Conservation (phyloP, 64 coral and sea anemone species). For the Cladopsammia gracilis region DNA sequence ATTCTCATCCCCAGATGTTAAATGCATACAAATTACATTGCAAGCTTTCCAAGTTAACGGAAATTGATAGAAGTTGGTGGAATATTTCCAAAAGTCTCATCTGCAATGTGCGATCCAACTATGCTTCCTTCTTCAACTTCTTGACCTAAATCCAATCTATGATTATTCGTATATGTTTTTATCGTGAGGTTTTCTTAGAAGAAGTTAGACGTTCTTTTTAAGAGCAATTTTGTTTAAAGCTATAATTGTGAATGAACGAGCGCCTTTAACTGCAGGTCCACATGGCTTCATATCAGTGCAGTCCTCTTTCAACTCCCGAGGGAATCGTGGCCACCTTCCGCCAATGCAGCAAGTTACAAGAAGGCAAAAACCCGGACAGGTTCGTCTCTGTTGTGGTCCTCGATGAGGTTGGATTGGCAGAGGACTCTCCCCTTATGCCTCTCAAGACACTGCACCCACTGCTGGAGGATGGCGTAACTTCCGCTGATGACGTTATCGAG, state of each 20-base stretch:
- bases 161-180: neutral
- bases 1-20: no score
- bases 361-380: constrained; percentile 68
- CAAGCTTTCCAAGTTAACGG: no score
- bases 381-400: constrained; percentile 93
- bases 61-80: no score
- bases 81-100: no score
- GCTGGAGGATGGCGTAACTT: constrained; percentile 89
- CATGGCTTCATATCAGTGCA: constrained; percentile 93
- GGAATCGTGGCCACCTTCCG: constrained; percentile 90
- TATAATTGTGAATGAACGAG: no score
- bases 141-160: neutral
- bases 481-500: constrained; percentile 85
- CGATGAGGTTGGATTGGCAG: constrained; percentile 87
- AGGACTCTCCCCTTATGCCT: constrained; percentile 93
- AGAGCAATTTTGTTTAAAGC: no score
- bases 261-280: constrained; percentile 61
- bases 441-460: constrained; percentile 90
- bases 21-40: no score
- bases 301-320: constrained; percentile 91
- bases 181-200: neutral
- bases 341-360: constrained; percentile 87
- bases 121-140: neutral
- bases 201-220: no score
- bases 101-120: no score